Conservation (phyloP, 1,140 invertebrate genomes). For the Archivesica marissinica region DNA sequence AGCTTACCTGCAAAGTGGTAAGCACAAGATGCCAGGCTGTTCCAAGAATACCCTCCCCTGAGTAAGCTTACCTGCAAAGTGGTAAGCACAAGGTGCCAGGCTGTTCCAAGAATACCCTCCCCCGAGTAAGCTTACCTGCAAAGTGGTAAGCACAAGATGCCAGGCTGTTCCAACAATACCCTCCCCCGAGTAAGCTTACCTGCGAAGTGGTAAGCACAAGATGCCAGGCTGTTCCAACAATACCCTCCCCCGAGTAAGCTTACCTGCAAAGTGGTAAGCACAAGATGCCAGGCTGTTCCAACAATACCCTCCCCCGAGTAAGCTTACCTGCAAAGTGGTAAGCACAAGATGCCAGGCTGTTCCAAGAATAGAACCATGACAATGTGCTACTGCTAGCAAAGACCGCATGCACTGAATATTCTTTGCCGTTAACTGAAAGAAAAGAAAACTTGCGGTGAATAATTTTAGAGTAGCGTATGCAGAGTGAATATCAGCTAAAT, state of each 20-base stretch:
- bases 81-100: conserved; percentile 98
- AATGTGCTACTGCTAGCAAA: conserved; percentile 93
- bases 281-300: not conserved
- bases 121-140: no score
- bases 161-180: no score
- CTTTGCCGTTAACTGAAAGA: conserved; percentile 92
- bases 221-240: not conserved
- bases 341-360: conserved; percentile 98
- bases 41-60: not conserved
- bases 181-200: no score
- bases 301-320: not conserved
- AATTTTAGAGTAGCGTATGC: no score
- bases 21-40: not conserved
- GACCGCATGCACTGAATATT: conserved; percentile 98
- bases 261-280: not conserved
- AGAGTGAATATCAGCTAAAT: no score
- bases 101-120: conserved; percentile 94
- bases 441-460: no score
- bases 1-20: no score
- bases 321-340: conserved; percentile 92
- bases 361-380: conserved; percentile 95
- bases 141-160: not conserved
- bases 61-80: conserved; percentile 91
- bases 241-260: no score
- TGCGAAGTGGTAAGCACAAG: conserved; percentile 1